A percentile compares a stretch with the other conserved stretches of the same genome.
phyloP scores from a whole-genome alignment of 2,113 vertebrate genomes.

The Herpetotheres cachinnans region DNA sequence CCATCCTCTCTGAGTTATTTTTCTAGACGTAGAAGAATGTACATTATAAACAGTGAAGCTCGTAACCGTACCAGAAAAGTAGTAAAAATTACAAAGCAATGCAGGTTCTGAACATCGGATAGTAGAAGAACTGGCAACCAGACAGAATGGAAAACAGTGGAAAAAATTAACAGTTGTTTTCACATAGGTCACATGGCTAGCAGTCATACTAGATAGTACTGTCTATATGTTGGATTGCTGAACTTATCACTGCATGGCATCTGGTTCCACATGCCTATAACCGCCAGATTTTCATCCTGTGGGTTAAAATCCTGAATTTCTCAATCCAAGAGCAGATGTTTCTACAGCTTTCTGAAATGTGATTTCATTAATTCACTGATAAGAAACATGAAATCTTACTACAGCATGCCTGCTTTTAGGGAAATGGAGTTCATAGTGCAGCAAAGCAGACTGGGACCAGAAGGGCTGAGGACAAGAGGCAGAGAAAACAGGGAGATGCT shows the following conservation, averaged over 20 bases:
- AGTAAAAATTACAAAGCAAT: background rate
- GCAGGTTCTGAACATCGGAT: background rate
- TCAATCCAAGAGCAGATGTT: background rate
- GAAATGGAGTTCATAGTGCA: accelerated
- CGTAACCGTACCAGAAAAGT: background rate
- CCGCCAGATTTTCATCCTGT: background rate
- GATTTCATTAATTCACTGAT: background rate
- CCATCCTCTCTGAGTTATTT: background rate
- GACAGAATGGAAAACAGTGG: background rate
- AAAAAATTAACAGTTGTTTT: background rate
- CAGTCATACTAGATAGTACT: background rate
- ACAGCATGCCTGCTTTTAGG: background rate
- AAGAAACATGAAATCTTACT: background rate
- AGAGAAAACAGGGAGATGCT: background rate
- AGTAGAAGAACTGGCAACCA: background rate
- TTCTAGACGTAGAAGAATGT: background rate
- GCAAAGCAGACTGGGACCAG: background rate
- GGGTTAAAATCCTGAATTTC: background rate
- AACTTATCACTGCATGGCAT: background rate
- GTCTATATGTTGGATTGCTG: background rate
- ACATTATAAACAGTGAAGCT: background rate
- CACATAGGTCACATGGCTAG: background rate
- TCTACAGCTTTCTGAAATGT: background rate
- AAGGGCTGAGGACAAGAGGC: background rate
- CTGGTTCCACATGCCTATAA: background rate